Base-by-base conservation (phyloP, 2,113 vertebrate genomes). In the Epinephelus moara region DNA sequence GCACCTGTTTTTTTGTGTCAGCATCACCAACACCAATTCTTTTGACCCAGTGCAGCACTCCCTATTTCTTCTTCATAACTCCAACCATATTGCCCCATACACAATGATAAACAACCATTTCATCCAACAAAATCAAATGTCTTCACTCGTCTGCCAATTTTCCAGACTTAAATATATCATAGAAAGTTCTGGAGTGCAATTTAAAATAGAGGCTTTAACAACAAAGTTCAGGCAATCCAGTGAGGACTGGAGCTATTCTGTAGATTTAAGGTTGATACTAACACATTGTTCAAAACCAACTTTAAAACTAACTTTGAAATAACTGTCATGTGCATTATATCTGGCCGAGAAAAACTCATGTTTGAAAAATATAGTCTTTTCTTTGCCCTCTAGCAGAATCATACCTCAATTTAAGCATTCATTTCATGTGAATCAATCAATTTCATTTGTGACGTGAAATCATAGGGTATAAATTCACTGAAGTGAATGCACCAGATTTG, bases 401-500 rank as follows among this genome's bases (percentile, higher is more conserved):
- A 64, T 19, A 72, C 49, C 3, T 47, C 17, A 52, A 14, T 7
- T 37, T 4, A 52, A 61, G 2, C 45, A 27, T 72, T 68, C 2
- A 30, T 27, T 60, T 82, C 33, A 57, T 42, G 37, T 69, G 47
- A 55, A 50, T 17, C 8, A 45, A 45, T 45, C 9, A 11, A 45
- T 45, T 37, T 37, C 6, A 37, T 37, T 37, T 37, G 33, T 37
- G 33, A 37, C 33, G 42, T 10, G 8, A 11, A 45, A 45, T 45
- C 42, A 45, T 11, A 45, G 42, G 11, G 10, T 45, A 10, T 45
- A 45, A 37, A 10, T 45, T 45, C 42, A 45, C 1, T 12, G 42
- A 45, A 45, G 42, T 45, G 11, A 45, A 80, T 45, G 75, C 42
- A 84, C 27, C 61, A 79, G 27, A 84, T 66, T 85, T 81, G 37